Evolutionary conservation across 2,888 invertebrate genomes (phyloP).

Genomic region (Oithona nana): DNA sequence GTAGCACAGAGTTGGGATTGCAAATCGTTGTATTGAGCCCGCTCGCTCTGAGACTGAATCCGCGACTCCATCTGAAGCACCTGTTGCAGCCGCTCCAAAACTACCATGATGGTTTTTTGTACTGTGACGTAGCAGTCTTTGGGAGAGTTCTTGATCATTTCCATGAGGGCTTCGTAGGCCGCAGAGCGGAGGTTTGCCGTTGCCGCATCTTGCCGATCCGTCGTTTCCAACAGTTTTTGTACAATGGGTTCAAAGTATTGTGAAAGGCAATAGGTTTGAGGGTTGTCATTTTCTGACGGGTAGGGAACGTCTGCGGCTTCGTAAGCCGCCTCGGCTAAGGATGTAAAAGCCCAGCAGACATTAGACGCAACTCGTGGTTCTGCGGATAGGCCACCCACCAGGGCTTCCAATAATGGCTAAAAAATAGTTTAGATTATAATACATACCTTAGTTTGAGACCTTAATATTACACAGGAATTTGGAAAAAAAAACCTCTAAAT

Average conservation of each 20-base stretch:
- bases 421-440: too few species aligned
- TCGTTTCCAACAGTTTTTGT: conserved; percentile 71
- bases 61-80: conserved; percentile 85
- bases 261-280: conserved; percentile 82
- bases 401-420: conserved; percentile 34
- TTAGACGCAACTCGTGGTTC: conserved; percentile 94
- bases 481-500: too few species aligned
- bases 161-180: conserved; percentile 97
- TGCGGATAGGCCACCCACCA: conserved; percentile 41
- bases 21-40: conserved; percentile 83
- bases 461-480: neutral
- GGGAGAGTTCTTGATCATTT: conserved; percentile 96
- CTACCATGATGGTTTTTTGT: conserved; percentile 87
- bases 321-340: conserved; percentile 87
- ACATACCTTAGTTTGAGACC: neutral
- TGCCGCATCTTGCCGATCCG: conserved; percentile 65
- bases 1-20: conserved; percentile 93
- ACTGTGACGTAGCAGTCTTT: conserved; percentile 90
- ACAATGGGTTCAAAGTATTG: conserved; percentile 85
- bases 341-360: conserved; percentile 97
- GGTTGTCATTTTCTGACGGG: conserved; percentile 32
- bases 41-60: conserved; percentile 62
- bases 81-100: conserved; percentile 77
- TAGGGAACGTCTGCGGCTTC: conserved; percentile 51
- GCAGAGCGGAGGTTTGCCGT: conserved; percentile 82